Conservation (phyloP, 1,140 invertebrate species). For the Drosophila equinoxialis region DNA sequence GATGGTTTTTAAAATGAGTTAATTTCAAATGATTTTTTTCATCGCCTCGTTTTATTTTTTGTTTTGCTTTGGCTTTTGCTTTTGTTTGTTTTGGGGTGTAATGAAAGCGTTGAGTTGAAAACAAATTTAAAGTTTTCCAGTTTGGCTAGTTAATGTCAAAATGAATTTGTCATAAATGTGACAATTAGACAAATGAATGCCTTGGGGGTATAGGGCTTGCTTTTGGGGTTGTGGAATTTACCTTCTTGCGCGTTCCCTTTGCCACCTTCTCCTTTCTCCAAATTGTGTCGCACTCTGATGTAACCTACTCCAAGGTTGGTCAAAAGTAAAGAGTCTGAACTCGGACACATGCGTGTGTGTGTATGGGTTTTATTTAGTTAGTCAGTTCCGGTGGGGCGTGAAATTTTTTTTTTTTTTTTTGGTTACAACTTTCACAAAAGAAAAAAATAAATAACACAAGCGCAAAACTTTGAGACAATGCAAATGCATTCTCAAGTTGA, state of each 20-base stretch:
- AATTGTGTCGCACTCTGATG: neutral
- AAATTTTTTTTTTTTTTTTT: constrained; percentile 37
- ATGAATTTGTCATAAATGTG: constrained; percentile 74
- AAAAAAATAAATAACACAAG: neutral
- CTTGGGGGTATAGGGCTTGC: neutral
- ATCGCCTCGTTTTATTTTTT: neutral
- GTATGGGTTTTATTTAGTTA: constrained; percentile 22
- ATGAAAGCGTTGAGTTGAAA: constrained; percentile 52
- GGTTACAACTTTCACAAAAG: constrained; percentile 60
- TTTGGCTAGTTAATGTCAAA: constrained; percentile 56
- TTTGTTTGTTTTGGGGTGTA: constrained; percentile 26
- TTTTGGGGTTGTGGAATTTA: neutral
- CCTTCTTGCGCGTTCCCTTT: neutral
- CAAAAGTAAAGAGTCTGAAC: constrained; percentile 13
- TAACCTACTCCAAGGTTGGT: constrained; percentile 68
- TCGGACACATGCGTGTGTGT: constrained; percentile 14
- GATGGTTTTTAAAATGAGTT: constrained; percentile 12
- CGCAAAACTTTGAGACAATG: constrained; percentile 52
- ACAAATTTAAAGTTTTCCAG: constrained; percentile 34
- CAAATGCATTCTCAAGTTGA: constrained; percentile 58
- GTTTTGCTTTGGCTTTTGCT: neutral
- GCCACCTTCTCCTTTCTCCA: neutral
- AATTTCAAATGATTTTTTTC: constrained; percentile 10
- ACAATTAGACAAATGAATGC: constrained; percentile 58
- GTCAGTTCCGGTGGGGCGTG: constrained; percentile 62